phyloP scores from a whole-genome alignment of 2,797 vertebrate genomes.

The Pogoniulus pusillus region DNA sequence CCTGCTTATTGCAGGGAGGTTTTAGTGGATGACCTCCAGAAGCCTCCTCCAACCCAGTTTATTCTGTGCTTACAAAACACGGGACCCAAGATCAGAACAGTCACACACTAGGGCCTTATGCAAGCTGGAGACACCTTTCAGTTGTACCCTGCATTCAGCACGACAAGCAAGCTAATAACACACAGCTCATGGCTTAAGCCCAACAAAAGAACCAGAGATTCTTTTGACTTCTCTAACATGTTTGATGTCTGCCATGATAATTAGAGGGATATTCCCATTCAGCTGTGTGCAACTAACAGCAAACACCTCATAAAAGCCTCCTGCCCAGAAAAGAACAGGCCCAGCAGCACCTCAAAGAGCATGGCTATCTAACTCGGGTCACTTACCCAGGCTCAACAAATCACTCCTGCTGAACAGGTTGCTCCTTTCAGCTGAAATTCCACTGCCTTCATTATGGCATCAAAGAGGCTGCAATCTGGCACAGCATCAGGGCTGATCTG shows the following conservation, averaged over 20 bases:
- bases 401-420: slow-evolving; percentile 43
- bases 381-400: background rate
- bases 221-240: background rate
- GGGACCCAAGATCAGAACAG: background rate
- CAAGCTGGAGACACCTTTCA: background rate
- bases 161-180: slow-evolving; percentile 10
- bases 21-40: too few relatives aligned
- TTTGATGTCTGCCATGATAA: slow-evolving; percentile 41
- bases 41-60: too few relatives aligned
- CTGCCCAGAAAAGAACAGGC: background rate
- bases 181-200: slow-evolving; percentile 1
- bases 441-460: slow-evolving; percentile 25
- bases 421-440: background rate
- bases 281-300: background rate
- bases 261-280: slow-evolving; percentile 30
- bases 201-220: background rate
- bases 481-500: background rate
- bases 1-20: too few relatives aligned
- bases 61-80: background rate
- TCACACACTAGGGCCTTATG: background rate
- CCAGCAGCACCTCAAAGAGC: background rate
- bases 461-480: slow-evolving; percentile 10
- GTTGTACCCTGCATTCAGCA: background rate
- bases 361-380: background rate
- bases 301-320: background rate